phyloP scores from a whole-genome alignment of 2,888 invertebrate species.

The Coremacera marginata region DNA sequence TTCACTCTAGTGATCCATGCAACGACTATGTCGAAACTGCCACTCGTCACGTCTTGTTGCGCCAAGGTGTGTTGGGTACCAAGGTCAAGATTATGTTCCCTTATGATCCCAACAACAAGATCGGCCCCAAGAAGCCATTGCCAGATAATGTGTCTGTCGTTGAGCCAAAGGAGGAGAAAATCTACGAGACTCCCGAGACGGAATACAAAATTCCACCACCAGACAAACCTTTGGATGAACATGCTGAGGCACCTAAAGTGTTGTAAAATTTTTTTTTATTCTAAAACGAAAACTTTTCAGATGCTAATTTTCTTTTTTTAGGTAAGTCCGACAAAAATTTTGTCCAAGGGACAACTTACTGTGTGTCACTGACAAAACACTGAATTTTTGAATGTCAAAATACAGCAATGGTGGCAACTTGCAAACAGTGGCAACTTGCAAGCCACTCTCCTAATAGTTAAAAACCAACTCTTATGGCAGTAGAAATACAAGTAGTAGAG shows the following conservation, averaged over 20 bases:
- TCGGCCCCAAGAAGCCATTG: constrained; percentile 96
- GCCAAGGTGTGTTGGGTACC: constrained; percentile 86
- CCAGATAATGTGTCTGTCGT: constrained; percentile 98
- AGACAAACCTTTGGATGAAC: constrained; percentile 62
- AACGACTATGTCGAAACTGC: constrained; percentile 99
- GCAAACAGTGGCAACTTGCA: too few relatives aligned
- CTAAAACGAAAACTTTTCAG: constrained; percentile 43
- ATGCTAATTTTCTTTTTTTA: constrained; percentile 41
- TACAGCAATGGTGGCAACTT: too few relatives aligned
- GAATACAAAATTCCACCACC: constrained; percentile 68
- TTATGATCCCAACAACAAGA: constrained; percentile 97
- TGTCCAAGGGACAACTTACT: too few relatives aligned
- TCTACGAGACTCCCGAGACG: constrained; percentile 70
- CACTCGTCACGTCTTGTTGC: constrained; percentile 95
- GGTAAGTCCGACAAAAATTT: too few relatives aligned
- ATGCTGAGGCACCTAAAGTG: constrained; percentile 61
- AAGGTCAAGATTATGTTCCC: constrained; percentile 99
- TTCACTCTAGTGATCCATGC: constrained; percentile 98
- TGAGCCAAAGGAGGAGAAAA: constrained; percentile 95
- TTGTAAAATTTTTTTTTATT: constrained; percentile 59
- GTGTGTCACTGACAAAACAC: too few relatives aligned
- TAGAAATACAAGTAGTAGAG: too few relatives aligned
- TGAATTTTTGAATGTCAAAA: too few relatives aligned
- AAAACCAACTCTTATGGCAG: too few relatives aligned
- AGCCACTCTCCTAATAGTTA: too few relatives aligned